Evolutionary conservation across 1,140 invertebrate species (phyloP), one percentile per base, ranked within the genome.

Genomic region (Lepidurus arcticus): DNA sequence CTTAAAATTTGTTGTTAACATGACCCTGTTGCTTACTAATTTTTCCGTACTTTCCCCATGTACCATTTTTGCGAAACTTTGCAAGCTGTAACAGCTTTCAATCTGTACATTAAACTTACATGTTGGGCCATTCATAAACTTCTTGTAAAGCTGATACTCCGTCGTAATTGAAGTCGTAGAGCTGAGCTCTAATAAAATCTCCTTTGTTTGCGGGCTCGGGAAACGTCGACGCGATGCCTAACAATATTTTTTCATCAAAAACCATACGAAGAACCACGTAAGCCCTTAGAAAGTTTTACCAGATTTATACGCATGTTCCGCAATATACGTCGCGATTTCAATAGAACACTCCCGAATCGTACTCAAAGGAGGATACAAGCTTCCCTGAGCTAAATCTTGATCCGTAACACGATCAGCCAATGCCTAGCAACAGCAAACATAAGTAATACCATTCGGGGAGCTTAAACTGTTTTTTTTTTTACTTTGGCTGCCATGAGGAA

Each of bases 321-420:
- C 92, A 79, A 98, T 86, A 81, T 90, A 88, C 5, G 90, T 88
- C 7, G 97, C 97, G 81, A 99, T 98, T 80, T 90, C 88, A 2
- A 96, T 81, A 0, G 97, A 99, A 76, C 96, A 94, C 74, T 93
- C 90, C 80, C 91, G 90, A 82, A 99, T 97, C 21, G 91, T 89
- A n/a, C 88, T 86, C 10, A 99, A 87, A 0, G 96, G 95, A 16
- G 98, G 98, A 84, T 99, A 99, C 42, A 99, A 88, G 80, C 94
- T 92, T n/a, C 97, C 97, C 78, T 90, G 89, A 0, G 88, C 88
- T 53, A 99, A 87, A 85, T 99, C 92, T 8, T 89, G 88, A 76
- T 94, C 88, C 8, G 90, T 91, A 0, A 98, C 96, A 78, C 94
- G 87, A n/a, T 93, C 88, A 9, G 96, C 91, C 13, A 98, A 86